A percentile compares a stretch with the other conserved stretches of the same genome.
Conservation (phyloP, 2,113 vertebrate genomes). For the Procavia capensis region DNA sequence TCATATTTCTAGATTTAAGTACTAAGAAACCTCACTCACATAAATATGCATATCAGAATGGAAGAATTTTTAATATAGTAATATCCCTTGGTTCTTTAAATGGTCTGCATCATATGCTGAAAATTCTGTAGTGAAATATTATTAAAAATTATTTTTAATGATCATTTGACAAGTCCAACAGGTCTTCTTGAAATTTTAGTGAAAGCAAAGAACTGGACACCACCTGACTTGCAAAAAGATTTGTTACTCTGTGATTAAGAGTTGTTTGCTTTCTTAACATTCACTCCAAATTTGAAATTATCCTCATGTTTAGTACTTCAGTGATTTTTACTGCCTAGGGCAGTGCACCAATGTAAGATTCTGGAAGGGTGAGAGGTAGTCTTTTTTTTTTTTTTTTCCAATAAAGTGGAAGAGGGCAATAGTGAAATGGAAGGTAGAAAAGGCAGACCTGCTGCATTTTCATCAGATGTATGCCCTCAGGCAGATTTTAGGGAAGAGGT, state of each 20-base stretch:
- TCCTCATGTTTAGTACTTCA: slow-evolving; percentile 8
- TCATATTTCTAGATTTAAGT: slow-evolving; percentile 28
- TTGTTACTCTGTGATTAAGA: neutral
- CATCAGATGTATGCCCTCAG: neutral
- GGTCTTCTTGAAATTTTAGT: slow-evolving; percentile 19
- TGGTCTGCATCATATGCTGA: neutral
- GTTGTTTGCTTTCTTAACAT: neutral
- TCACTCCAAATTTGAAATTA: slow-evolving; percentile 13
- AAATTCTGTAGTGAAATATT: slow-evolving; percentile 17
- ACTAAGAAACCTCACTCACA: slow-evolving; percentile 4
- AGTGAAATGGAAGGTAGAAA: neutral
- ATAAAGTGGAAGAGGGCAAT: neutral
- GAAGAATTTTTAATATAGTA: slow-evolving; percentile 44
- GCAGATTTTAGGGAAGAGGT: neutral
- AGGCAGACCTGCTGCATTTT: neutral
- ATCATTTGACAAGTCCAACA: slow-evolving; percentile 23
- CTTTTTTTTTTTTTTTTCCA: neutral
- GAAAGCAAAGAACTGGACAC: slow-evolving; percentile 25
- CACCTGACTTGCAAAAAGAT: neutral
- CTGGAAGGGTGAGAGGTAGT: neutral
- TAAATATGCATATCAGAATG: slow-evolving; percentile 30
- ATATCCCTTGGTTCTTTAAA: neutral
- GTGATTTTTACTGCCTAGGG: neutral
- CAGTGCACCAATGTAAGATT: slow-evolving; percentile 6
- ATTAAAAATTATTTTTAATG: slow-evolving; percentile 45